Conservation (phyloP, 2,113 vertebrate genomes). For the Equus przewalskii region DNA sequence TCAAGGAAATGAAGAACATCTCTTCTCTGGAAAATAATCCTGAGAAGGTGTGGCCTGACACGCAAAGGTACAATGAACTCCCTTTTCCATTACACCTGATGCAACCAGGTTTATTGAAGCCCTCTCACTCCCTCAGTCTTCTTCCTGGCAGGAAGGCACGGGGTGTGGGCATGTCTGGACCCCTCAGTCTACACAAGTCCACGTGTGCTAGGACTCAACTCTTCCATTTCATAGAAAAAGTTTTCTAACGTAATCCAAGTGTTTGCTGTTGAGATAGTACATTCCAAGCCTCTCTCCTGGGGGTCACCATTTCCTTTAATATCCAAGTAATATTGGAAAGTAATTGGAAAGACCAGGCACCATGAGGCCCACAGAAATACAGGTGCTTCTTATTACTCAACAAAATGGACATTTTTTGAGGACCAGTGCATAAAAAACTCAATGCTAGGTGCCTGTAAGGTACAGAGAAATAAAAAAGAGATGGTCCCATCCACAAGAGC, state of each 20-base stretch:
- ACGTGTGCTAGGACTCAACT: background rate
- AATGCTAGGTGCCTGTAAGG: background rate
- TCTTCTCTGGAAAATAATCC: background rate
- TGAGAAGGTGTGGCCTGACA: background rate
- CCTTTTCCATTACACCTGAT: background rate
- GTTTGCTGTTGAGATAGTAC: background rate
- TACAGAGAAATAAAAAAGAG: background rate
- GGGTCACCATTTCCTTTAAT: background rate
- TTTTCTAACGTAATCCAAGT: background rate
- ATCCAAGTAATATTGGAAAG: background rate
- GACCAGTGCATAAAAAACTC: background rate
- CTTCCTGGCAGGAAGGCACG: background rate
- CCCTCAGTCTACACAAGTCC: rapidly evolving
- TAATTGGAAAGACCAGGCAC: background rate
- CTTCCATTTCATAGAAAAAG: background rate
- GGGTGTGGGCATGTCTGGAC: background rate
- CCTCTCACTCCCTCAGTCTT: background rate
- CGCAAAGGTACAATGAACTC: background rate
- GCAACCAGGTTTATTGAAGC: background rate
- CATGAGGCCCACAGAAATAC: background rate
- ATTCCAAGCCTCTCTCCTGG: background rate
- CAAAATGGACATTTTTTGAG: background rate
- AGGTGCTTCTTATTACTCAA: background rate
- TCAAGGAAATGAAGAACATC: background rate
- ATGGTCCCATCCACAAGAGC: background rate